Evolutionary conservation across 2,113 vertebrate species (phyloP).

Genomic region (Silurus meridionalis): DNA sequence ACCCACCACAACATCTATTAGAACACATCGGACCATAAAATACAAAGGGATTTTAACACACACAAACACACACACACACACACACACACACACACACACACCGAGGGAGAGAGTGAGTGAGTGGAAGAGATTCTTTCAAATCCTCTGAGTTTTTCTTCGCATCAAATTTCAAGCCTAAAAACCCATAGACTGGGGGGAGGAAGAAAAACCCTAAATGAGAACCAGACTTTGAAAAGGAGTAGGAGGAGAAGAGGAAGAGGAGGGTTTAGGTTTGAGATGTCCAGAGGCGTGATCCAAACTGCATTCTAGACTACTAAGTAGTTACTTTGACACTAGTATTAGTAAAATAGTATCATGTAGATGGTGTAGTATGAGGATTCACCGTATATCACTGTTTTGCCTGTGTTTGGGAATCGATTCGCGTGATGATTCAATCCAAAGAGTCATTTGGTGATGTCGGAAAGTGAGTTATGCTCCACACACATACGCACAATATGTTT

Average conservation of each 20-base stretch:
- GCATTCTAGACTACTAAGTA: not conserved
- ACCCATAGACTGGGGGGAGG: conserved; percentile 37
- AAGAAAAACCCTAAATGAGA: conserved; percentile 61
- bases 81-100: not conserved
- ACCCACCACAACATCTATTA: conserved; percentile 16
- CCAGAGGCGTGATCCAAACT: conserved; percentile 30
- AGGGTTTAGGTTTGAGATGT: conserved; percentile 66
- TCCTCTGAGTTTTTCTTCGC: conserved; percentile 62
- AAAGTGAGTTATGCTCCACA: not conserved
- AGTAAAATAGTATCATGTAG: not conserved
- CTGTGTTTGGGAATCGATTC: not conserved
- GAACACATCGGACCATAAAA: not conserved
- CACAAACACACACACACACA: conserved; percentile 2
- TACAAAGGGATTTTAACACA: not conserved
- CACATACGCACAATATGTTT: too few species aligned
- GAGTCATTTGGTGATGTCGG: not conserved
- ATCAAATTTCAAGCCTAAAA: conserved; percentile 65
- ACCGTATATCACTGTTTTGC: not conserved
- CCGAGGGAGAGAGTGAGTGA: conserved; percentile 24
- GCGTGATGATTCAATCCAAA: not conserved
- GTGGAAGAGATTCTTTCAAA: conserved; percentile 50
- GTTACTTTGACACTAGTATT: not conserved
- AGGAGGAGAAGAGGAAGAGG: conserved; percentile 31
- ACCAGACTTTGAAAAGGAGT: conserved; percentile 61
- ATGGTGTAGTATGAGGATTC: not conserved